Evolutionary conservation across 2,797 vertebrate genomes (phyloP), one percentile per base, ranked within the genome.

Genomic region (Cyclura pinguis): DNA sequence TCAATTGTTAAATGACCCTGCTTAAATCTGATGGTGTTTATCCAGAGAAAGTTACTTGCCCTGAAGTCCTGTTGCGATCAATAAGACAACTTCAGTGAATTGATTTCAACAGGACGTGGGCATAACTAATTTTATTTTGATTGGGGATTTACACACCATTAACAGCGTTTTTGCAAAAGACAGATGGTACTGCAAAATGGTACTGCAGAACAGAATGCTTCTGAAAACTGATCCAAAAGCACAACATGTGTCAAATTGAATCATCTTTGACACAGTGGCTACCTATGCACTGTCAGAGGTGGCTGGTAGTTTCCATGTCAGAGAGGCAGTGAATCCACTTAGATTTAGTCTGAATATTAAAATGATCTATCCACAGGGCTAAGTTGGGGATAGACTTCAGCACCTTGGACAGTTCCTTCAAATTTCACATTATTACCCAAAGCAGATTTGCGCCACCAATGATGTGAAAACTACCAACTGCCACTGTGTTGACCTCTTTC

Each of bases 111-210:
- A 5, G 6, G 24, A 32, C 12, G 32, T 35, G 29, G 50, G 62
- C n/a, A 82, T 38, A 24, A 38, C n/a, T 29, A 52, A 57, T 88
- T 73, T 88, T 82, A 67, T 82, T 88, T 88, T 69, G 62, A 82
- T 78, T 50, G 57, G 20, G 38, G n/a, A 38, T 87, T 67, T 29
- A 78, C 29, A 24, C 42, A 64, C 18, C 29, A 55, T 76, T 55
- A 38, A 77, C 27, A 35, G 57, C 10, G 9, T 59, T 84, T 72
- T 32, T 72, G 20, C 47, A 72, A 85, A 73, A 67, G 24, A 47
- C 24, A 64, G 38, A 4, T 24, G 47, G 13, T 13, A 42, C 24
- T 13, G 27, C 35, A 67, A 20, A 47, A 73, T 73, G 47, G 42
- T n/a, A n/a, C 18, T 73, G 84, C 6, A 59, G 18, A 85, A 67